Percentiles rank a stretch among this genome's conserved stretches.
These are phyloP conservation scores for Gallirallus australis DNA, from an alignment of 2,797 vertebrate species.

Conservation along the genomic window DNA sequence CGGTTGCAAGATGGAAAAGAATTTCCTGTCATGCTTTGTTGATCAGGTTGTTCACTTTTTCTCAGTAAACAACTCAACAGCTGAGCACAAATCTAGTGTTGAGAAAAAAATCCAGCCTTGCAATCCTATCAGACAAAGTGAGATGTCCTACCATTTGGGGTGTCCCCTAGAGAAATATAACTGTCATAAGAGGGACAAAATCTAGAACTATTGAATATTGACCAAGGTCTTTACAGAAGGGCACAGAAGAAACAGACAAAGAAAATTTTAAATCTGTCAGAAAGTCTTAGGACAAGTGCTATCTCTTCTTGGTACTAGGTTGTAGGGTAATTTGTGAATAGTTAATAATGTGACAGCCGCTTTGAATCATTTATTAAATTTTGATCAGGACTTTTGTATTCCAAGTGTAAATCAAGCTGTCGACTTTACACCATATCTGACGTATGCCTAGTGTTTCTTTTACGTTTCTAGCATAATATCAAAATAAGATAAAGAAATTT, in stretches of 20 bases:
- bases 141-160: background rate
- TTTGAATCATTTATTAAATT: slow-evolving; percentile 15
- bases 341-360: background rate
- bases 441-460: background rate
- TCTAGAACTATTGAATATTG: background rate
- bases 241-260: background rate
- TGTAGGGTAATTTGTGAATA: background rate
- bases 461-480: background rate
- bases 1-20: background rate
- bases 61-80: background rate
- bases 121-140: background rate
- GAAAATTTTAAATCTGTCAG: background rate
- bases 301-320: background rate
- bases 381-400: background rate
- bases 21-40: background rate
- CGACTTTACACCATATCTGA: background rate
- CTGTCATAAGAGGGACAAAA: background rate
- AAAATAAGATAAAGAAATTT: background rate
- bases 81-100: background rate
- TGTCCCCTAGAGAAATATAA: background rate
- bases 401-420: background rate
- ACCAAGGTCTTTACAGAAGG: background rate
- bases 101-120: background rate
- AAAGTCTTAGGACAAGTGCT: background rate
- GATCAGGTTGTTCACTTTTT: background rate